Evolutionary conservation across 1,140 invertebrate species (phyloP).

Genomic region (Drosophila suzukii): DNA sequence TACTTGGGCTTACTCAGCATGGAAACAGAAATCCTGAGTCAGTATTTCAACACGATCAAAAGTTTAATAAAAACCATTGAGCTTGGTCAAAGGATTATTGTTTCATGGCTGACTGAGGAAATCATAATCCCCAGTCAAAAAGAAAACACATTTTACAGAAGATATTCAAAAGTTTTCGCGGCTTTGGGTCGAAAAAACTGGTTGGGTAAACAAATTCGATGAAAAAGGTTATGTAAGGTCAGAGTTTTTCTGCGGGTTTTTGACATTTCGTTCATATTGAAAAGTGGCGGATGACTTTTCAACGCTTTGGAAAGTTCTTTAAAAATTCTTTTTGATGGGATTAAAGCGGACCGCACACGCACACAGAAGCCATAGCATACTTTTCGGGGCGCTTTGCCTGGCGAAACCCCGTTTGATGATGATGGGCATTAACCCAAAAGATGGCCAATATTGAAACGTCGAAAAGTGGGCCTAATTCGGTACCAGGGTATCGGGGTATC

Average conservation of each 20-base stretch:
- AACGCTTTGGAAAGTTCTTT: conserved; percentile 3
- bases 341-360: conserved; percentile 4
- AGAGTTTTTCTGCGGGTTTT: neutral
- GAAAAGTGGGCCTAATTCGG: conserved; percentile 12
- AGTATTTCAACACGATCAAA: neutral
- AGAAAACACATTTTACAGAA: neutral
- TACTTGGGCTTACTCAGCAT: too few species aligned
- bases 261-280: conserved; percentile 11
- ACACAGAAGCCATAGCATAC: conserved; percentile 32
- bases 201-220: neutral
- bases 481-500: conserved; percentile 9
- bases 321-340: conserved; percentile 43
- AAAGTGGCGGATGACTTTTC: conserved; percentile 20
- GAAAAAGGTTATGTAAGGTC: conserved; percentile 5
- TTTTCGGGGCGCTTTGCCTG: conserved; percentile 25
- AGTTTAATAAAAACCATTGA: neutral
- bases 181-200: neutral
- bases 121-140: neutral
- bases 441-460: conserved; percentile 31
- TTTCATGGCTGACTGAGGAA: neutral
- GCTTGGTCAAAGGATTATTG: neutral
- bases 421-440: conserved; percentile 38
- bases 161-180: conserved; percentile 4
- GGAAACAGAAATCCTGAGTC: too few species aligned
- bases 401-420: conserved; percentile 4